These are phyloP conservation scores for Rhagium mordax DNA, from an alignment of 2,888 invertebrate genomes.

Conservation along the genomic window DNA sequence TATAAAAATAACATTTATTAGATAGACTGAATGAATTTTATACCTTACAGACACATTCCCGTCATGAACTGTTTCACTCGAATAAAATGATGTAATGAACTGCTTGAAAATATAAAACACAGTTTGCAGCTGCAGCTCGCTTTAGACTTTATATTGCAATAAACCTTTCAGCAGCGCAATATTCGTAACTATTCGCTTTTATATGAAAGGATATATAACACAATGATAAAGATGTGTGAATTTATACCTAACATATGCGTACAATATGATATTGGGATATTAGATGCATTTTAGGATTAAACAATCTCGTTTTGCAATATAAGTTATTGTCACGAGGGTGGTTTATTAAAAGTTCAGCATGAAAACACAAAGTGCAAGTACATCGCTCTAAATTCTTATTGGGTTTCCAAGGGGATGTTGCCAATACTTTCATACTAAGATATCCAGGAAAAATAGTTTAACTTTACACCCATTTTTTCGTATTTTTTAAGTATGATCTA, in stretches of 20 bases:
- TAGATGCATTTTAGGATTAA: neutral
- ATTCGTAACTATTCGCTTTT: constrained; percentile 17
- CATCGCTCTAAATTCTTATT: too few species aligned
- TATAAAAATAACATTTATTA: neutral
- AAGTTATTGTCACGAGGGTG: neutral
- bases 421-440: too few species aligned
- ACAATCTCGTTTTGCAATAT: neutral
- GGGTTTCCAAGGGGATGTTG: too few species aligned
- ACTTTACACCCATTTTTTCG: too few species aligned
- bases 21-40: neutral
- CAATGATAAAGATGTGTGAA: neutral
- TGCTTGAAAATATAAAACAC: constrained; percentile 16
- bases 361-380: too few species aligned
- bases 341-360: neutral
- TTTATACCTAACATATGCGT: neutral
- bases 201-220: constrained; percentile 6
- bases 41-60: neutral
- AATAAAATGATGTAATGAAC: constrained; percentile 22
- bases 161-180: constrained; percentile 23
- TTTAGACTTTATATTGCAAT: constrained; percentile 20
- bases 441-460: too few species aligned
- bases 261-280: neutral
- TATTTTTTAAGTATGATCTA: too few species aligned
- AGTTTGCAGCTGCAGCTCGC: neutral
- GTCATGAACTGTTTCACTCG: neutral